Conservation (phyloP, 2,797 vertebrate species). For the Galagoides demidoff region DNA sequence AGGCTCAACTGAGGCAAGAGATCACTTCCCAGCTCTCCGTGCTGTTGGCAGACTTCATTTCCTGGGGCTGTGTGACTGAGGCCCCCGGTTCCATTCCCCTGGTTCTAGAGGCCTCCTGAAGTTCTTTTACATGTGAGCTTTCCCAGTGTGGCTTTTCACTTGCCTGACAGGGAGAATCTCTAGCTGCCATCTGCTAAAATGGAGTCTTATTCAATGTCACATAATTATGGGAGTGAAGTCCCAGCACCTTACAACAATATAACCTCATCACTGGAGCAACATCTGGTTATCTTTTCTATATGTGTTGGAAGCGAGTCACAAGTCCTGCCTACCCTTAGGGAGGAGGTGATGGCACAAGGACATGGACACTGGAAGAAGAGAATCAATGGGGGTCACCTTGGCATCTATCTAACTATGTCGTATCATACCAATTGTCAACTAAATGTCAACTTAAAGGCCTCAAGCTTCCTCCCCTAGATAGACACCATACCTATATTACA, state of each 20-base stretch:
- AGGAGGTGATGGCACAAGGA: not conserved
- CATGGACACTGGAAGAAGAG: not conserved
- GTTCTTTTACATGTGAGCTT: not conserved
- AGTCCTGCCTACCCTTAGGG: not conserved
- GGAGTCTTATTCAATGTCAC: not conserved
- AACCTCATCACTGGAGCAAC: not conserved
- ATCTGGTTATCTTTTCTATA: not conserved
- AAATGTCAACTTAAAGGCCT: constrained; percentile 7
- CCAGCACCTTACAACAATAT: not conserved
- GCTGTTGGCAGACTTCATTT: not conserved
- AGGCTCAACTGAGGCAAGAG: not conserved
- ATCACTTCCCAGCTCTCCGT: not conserved
- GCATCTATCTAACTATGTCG: not conserved
- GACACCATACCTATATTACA: not conserved
- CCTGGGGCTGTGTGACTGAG: not conserved
- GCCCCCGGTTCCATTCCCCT: not conserved
- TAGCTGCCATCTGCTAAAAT: not conserved
- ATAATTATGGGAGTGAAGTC: not conserved
- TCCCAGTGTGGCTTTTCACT: not conserved
- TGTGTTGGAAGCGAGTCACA: not conserved
- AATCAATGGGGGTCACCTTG: not conserved
- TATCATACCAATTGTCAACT: not conserved
- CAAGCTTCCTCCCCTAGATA: not conserved
- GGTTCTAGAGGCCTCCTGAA: not conserved
- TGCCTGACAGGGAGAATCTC: not conserved